phyloP scores from a whole-genome alignment of 2,888 invertebrate genomes.

The Scotopteryx bipunctaria region DNA sequence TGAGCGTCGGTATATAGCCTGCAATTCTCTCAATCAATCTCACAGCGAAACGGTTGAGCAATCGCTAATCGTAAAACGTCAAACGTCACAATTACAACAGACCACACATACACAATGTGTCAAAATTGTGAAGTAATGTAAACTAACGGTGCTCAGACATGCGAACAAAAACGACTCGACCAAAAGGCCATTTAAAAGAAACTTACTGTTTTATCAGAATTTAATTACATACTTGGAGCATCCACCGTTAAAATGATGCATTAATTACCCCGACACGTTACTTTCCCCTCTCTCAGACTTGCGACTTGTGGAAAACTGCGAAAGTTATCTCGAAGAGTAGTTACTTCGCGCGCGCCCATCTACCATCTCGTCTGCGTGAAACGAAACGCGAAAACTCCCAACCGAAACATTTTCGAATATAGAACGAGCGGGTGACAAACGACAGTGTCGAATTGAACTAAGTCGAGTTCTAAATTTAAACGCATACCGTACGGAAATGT shows the following conservation, averaged over 20 bases:
- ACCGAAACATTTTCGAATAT: slow-evolving; percentile 49
- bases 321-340: slow-evolving; percentile 63
- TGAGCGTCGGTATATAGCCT: no score
- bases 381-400: slow-evolving; percentile 48
- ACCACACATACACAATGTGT: slow-evolving; percentile 16
- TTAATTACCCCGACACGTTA: slow-evolving; percentile 70
- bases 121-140: slow-evolving; percentile 16
- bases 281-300: slow-evolving; percentile 70
- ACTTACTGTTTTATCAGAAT: slow-evolving; percentile 47
- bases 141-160: slow-evolving; percentile 15
- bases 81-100: slow-evolving; percentile 13
- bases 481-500: slow-evolving; percentile 78
- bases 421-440: slow-evolving; percentile 74
- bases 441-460: slow-evolving; percentile 78
- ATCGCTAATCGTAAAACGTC: neutral
- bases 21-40: slow-evolving; percentile 15
- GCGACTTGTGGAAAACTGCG: slow-evolving; percentile 69
- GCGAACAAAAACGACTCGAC: slow-evolving; percentile 13
- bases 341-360: slow-evolving; percentile 55
- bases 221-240: slow-evolving; percentile 52
- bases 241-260: slow-evolving; percentile 64
- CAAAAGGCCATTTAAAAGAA: slow-evolving; percentile 19
- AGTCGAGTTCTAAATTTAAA: slow-evolving; percentile 77
- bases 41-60: slow-evolving; percentile 9
- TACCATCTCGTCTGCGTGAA: slow-evolving; percentile 46